These are phyloP conservation scores for Oxytorus armatus DNA, from an alignment of 2,888 invertebrate species.

Conservation along the genomic window DNA sequence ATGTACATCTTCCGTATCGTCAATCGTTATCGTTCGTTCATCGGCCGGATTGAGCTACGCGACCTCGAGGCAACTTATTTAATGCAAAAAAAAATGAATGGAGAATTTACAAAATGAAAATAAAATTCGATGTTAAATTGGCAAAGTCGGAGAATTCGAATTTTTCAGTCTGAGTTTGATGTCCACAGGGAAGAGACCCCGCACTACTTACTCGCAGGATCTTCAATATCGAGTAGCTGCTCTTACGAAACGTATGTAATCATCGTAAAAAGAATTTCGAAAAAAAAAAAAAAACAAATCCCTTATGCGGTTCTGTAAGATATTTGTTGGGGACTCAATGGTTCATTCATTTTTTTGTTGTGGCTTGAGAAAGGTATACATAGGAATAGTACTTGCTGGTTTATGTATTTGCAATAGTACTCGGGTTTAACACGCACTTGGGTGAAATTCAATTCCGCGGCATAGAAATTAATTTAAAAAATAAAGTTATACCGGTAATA, in stretches of 20 bases:
- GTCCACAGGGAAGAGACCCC: constrained; percentile 83
- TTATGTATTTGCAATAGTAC: constrained; percentile 51
- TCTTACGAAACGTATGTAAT: constrained; percentile 85
- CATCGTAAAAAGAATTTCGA: constrained; percentile 68
- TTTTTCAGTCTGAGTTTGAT: constrained; percentile 75
- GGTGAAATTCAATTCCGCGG: constrained; percentile 64
- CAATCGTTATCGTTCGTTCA: constrained; percentile 32
- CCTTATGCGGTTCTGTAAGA: constrained; percentile 57
- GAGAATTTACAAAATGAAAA: constrained; percentile 6
- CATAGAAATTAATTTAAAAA: constrained; percentile 42
- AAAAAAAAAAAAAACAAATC: constrained; percentile 34
- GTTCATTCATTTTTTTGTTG: constrained; percentile 58
- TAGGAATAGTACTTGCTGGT: constrained; percentile 52
- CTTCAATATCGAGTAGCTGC: constrained; percentile 85
- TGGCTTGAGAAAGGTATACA: constrained; percentile 54
- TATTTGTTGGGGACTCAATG: constrained; percentile 69
- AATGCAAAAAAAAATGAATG: background rate
- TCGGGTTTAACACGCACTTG: constrained; percentile 70
- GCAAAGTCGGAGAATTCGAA: constrained; percentile 62
- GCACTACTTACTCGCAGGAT: constrained; percentile 85
- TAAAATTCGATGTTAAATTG: constrained; percentile 43
- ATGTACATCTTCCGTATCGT: constrained; percentile 28
- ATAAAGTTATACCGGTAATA: constrained; percentile 1
- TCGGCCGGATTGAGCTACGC: constrained; percentile 37
- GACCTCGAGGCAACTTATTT: constrained; percentile 29